phyloP scores from a whole-genome alignment of 2,888 invertebrate species.

The Drosophila putrida region DNA sequence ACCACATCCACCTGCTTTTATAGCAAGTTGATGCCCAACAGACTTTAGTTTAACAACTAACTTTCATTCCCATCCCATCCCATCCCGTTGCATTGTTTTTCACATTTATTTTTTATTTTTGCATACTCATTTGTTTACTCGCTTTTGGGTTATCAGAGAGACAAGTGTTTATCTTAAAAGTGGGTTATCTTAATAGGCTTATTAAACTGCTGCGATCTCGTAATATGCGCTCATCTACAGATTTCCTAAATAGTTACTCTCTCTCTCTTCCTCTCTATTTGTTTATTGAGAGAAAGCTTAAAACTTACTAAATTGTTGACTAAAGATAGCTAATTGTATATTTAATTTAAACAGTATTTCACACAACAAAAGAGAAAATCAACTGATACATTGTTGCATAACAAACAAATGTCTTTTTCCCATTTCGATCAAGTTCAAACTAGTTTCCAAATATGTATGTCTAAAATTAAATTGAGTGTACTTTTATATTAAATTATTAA shows the following conservation, averaged over 20 bases:
- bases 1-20: slow-evolving; percentile 37
- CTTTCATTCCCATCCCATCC: slow-evolving; percentile 11
- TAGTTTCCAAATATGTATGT: too few relatives aligned
- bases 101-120: slow-evolving; percentile 23
- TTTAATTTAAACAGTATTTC: too few relatives aligned
- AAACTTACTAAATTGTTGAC: too few relatives aligned
- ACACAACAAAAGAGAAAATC: too few relatives aligned
- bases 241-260: background rate
- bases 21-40: slow-evolving; percentile 12
- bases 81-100: background rate
- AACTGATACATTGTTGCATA: too few relatives aligned
- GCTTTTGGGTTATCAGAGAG: slow-evolving; percentile 33
- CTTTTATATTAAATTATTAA: too few relatives aligned
- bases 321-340: too few relatives aligned
- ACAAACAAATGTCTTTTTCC: too few relatives aligned
- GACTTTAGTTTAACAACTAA: background rate
- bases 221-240: background rate
- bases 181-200: slow-evolving; percentile 44
- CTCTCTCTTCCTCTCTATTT: background rate
- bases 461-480: too few relatives aligned
- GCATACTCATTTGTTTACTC: slow-evolving; percentile 36
- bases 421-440: too few relatives aligned
- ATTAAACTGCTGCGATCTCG: slow-evolving; percentile 32
- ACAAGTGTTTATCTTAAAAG: slow-evolving; percentile 31
- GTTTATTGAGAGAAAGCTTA: background rate